phyloP scores from a whole-genome alignment of 2,113 vertebrate species.

The Salvelinus fontinalis region DNA sequence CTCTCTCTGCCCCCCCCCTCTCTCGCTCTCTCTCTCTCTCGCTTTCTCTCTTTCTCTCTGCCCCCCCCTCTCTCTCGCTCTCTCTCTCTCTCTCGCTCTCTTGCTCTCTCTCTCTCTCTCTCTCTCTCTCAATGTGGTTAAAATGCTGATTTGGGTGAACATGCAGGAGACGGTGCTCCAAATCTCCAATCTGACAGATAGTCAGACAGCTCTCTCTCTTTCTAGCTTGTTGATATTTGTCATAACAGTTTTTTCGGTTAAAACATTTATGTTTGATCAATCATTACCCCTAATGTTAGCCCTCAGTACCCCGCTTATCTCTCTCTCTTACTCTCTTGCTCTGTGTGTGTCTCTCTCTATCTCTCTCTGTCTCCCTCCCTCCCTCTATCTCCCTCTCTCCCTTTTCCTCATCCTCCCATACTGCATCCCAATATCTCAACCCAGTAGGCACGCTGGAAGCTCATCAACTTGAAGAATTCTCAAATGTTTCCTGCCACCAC shows the following conservation, averaged over 20 bases:
- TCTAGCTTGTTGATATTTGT: too few relatives aligned
- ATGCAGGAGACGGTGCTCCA: not conserved
- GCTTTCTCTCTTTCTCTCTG: too few relatives aligned
- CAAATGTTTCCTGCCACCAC: constrained; percentile 15
- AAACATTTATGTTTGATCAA: too few relatives aligned
- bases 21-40: not conserved
- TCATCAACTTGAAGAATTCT: not conserved
- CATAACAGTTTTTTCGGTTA: too few relatives aligned
- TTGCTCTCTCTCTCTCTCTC: not conserved
- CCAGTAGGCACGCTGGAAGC: not conserved
- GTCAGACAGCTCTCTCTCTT: not conserved
- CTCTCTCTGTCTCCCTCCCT: too few relatives aligned
- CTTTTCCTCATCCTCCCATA: constrained; percentile 3
- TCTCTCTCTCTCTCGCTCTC: not conserved
- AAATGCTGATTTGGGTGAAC: too few relatives aligned
- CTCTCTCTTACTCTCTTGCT: not conserved
- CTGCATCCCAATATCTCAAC: not conserved
- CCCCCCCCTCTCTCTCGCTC: not conserved
- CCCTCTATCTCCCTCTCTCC: not conserved
- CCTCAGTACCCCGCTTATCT: too few relatives aligned
- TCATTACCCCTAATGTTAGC: too few relatives aligned
- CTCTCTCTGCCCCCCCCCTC: too few relatives aligned
- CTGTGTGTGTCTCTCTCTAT: not conserved
- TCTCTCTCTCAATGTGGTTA: not conserved
- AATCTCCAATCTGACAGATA: not conserved